These are phyloP conservation scores for Drosophila serrata DNA, from an alignment of 1,140 invertebrate species.

Conservation along the genomic window DNA sequence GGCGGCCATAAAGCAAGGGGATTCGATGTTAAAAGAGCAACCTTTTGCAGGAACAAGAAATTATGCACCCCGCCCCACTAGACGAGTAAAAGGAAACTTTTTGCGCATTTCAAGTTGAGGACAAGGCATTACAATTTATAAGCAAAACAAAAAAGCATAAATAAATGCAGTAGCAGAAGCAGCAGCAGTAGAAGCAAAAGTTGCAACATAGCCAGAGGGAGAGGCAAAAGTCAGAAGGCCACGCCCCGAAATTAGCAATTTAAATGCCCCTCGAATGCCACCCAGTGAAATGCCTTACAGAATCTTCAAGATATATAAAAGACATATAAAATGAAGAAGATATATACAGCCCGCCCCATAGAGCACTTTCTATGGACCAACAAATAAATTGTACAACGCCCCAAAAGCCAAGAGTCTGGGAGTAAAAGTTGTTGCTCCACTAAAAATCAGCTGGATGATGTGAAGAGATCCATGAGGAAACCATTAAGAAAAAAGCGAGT, in stretches of 20 bases:
- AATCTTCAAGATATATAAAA: slow-evolving; percentile 16
- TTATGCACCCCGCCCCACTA: slow-evolving; percentile 45
- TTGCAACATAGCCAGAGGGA: slow-evolving; percentile 16
- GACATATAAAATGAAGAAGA: slow-evolving; percentile 7
- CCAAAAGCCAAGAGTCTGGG: slow-evolving; percentile 13
- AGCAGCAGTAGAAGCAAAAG: slow-evolving; percentile 2
- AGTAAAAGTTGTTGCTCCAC: slow-evolving; percentile 60
- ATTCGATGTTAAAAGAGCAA: slow-evolving; percentile 27
- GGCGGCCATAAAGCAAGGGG: slow-evolving; percentile 33
- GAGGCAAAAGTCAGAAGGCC: slow-evolving; percentile 36
- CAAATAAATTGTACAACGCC: slow-evolving; percentile 35
- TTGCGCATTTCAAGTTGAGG: slow-evolving; percentile 54
- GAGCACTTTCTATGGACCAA: slow-evolving; percentile 50
- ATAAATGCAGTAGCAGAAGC: slow-evolving; percentile 48
- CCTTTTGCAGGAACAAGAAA: slow-evolving; percentile 30
- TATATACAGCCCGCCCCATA: slow-evolving; percentile 19
- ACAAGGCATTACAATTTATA: slow-evolving; percentile 61
- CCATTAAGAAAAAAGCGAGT: slow-evolving; percentile 12
- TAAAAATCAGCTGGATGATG: slow-evolving; percentile 29
- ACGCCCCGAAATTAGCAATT: slow-evolving; percentile 60
- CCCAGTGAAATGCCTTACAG: slow-evolving; percentile 24
- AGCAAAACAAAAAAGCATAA: slow-evolving; percentile 58
- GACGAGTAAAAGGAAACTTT: slow-evolving; percentile 35
- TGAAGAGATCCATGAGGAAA: slow-evolving; percentile 7
- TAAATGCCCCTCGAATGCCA: slow-evolving; percentile 43